phyloP scores from a whole-genome alignment of 2,888 invertebrate genomes.

The Listrodromus nycthemerus region DNA sequence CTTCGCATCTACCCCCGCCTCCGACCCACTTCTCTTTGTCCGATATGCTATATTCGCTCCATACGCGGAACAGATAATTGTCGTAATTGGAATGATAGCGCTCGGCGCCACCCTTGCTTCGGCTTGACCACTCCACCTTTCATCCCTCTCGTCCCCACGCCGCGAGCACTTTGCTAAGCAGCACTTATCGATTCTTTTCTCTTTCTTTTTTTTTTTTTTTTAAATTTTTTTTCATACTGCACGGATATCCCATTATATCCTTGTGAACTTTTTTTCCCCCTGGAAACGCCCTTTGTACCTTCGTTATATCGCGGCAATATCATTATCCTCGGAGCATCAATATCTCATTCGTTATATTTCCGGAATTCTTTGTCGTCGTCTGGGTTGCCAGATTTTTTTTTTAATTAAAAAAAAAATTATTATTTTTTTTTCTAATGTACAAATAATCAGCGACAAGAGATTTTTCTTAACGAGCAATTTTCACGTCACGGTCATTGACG shows the following conservation, averaged over 20 bases:
- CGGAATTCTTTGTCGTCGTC: background rate
- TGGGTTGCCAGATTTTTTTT: background rate
- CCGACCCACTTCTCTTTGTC: constrained; percentile 6
- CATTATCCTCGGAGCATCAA: constrained; percentile 37
- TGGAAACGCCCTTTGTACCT: constrained; percentile 31
- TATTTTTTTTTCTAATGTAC: no score
- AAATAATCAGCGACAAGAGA: no score
- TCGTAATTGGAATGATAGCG: constrained; percentile 61
- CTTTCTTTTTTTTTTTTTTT: constrained; percentile 28
- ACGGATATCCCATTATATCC: constrained; percentile 47
- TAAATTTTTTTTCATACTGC: constrained; percentile 15
- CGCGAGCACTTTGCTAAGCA: constrained; percentile 32
- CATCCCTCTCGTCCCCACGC: background rate
- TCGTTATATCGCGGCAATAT: constrained; percentile 27
- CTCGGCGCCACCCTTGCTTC: constrained; percentile 26
- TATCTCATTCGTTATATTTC: constrained; percentile 19
- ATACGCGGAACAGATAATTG: constrained; percentile 55
- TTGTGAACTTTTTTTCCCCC: constrained; percentile 37
- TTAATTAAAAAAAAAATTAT: no score
- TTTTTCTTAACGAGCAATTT: background rate
- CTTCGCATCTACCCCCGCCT: background rate
- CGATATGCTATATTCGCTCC: constrained; percentile 27
- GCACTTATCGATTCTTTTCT: constrained; percentile 8
- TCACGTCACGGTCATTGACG: background rate
- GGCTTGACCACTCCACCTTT: constrained; percentile 28